Evolutionary conservation across 2,797 vertebrate genomes (phyloP).

Genomic region (Mastacembelus armatus): DNA sequence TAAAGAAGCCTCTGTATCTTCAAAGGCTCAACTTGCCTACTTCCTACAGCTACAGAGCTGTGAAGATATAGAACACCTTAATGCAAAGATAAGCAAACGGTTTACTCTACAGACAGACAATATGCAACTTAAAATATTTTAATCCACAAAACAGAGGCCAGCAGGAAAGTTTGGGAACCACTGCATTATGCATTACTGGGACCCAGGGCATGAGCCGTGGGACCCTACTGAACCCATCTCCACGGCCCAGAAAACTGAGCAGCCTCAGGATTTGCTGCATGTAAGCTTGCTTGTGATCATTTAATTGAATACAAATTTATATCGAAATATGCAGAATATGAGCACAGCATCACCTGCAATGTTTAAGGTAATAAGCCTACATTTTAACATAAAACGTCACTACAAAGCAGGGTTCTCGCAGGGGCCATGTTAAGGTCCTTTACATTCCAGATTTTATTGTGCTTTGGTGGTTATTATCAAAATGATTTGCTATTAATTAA

Average conservation of each 20-base stretch:
- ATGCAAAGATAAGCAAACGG: too few relatives aligned
- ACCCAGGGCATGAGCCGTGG: neutral
- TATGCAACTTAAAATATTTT: too few relatives aligned
- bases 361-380: neutral
- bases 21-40: too few relatives aligned
- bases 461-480: neutral
- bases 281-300: neutral
- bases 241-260: neutral
- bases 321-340: neutral
- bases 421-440: neutral
- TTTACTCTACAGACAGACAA: too few relatives aligned
- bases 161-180: too few relatives aligned
- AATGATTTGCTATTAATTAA: neutral
- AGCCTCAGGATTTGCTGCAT: neutral
- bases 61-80: too few relatives aligned
- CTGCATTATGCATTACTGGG: too few relatives aligned
- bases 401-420: too few relatives aligned
- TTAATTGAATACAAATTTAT: neutral
- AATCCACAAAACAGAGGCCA: too few relatives aligned
- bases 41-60: too few relatives aligned
- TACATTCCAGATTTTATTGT: neutral
- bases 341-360: neutral
- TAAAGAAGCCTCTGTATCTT: too few relatives aligned
- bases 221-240: neutral
- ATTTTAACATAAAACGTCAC: neutral